Base-by-base conservation (phyloP, 2,797 vertebrate species). In the Bradypodion pumilum region DNA sequence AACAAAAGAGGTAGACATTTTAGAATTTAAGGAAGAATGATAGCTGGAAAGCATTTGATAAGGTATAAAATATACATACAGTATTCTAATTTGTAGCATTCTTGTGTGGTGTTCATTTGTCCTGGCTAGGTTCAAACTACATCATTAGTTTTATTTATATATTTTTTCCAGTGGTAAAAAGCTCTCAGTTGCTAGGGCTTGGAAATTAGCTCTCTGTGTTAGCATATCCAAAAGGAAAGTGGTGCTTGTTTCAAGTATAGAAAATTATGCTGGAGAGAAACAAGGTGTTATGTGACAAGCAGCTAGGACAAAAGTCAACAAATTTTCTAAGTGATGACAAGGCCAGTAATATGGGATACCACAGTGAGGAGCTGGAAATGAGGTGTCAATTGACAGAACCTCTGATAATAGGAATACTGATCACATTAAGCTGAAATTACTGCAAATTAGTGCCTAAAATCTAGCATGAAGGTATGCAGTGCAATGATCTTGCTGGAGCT, bases 191-290 rank as follows among this genome's bases (percentile, higher is more conserved):
- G 93, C 80, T 44, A 87, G 87, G 70, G 89, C 85, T 78, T 92
- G 87, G 72, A 92, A 94, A 93, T 93, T 91, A 94, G 83, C 85
- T 88, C 59, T 91, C 83, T 91, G 87, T 93, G 90, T 91, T 91
- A 89, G 89, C 82, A 74, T 83, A 70, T 91, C 89, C 87, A 89
- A 89, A 92, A 81, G 75, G 86, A 93, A 92, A 89, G 84, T 65
- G 89, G 88, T 89, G 69, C 83, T 92, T 83, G 89, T 92, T 88
- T 92, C 44, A 80, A 90, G 1, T 78, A 89, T 42, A 52, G 87
- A 79, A 90, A 87, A 88, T 37, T 81, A 87, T 82, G 87, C 70
- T 81, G 72, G 78, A 89, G 65, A 82, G 84, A 82, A 44, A 73
- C 49, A 0, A 16, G 88, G 85, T 88, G 82, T 75, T 85, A 49